Conservation (phyloP, 2,113 vertebrate species). For the Psittacus erithacus region DNA sequence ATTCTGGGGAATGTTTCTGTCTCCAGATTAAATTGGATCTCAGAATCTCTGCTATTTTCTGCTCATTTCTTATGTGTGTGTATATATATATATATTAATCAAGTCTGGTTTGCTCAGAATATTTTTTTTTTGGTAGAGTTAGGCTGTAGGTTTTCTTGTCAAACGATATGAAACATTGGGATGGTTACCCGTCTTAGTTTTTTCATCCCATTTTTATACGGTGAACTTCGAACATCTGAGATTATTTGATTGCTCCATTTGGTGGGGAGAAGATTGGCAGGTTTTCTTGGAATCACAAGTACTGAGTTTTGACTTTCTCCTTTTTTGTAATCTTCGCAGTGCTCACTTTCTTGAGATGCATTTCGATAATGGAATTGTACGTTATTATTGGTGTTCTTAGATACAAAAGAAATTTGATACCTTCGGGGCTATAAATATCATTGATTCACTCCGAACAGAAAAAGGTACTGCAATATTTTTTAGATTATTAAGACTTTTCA, state of each 20-base stretch:
- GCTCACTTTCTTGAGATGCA: not conserved
- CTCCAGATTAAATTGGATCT: not conserved
- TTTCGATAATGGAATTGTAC: conserved; percentile 26
- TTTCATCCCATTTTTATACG: not conserved
- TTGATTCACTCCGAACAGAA: conserved; percentile 45
- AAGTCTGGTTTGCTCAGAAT: not conserved
- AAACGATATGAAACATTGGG: not conserved
- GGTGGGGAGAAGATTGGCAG: not conserved
- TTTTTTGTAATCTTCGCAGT: not conserved
- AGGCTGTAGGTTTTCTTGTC: not conserved
- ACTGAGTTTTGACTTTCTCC: not conserved
- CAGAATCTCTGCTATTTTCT: not conserved
- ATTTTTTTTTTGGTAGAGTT: not conserved
- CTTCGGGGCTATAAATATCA: conserved; percentile 62
- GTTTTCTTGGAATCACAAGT: not conserved
- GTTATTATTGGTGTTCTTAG: conserved; percentile 61
- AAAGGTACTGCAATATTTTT: conserved; percentile 42
- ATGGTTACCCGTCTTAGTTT: not conserved
- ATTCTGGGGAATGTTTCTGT: not conserved
- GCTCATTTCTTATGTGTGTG: not conserved
- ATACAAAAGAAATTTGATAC: conserved; percentile 40
- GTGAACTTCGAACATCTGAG: not conserved
- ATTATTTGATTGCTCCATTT: not conserved
- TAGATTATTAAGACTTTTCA: conserved; percentile 57
- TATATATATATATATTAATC: not conserved